Evolutionary conservation across 1,140 invertebrate species (phyloP), one percentile per base, ranked within the genome.

Genomic region (Leptinotarsa lineolata): DNA sequence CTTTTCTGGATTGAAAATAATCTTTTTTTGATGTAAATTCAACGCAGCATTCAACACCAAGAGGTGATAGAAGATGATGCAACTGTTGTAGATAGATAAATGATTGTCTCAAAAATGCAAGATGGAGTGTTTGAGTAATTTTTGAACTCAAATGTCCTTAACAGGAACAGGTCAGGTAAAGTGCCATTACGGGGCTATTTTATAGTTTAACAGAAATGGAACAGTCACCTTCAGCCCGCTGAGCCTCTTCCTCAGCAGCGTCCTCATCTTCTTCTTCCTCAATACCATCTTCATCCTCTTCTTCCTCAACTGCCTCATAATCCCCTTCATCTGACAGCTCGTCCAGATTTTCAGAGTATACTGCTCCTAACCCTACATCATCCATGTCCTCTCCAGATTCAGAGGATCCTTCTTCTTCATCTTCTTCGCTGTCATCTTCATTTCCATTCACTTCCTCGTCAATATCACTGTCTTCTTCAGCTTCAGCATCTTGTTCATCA

Each of bases 321-420:
- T 91, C 90, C 78, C 88, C 90, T 75, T 91, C 90, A 78, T 90
- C 90, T 20, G 77, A 76, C 24, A 83, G 67, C 61, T 85, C 89
- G 85, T 90, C 91, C 67, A 93, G 81, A 83, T 91, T 88, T 70
- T 92, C 89, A 82, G 92, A 91, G 84, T 94, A 92, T 64, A 94
- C 88, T 76, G 90, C 88, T 87, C 74, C 91, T 88, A 77, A 81
- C 63, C 85, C 77, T 6, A 87, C 89, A 67, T 88, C 88, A 68
- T 91, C 89, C 45, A 90, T 88, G 66, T 89, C 83, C 59, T 78
- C 78, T 20, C 77, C 78, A 13, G 72, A 83, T 74, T 78, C 81
- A 75, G 86, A 74, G 20, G 75, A 74, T 80, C 91, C 90, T 77
- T 88, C 72, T 58, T 91, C 89, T 48, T 90, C 91, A 76, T 92